Percentiles rank a stretch among this genome's conserved stretches.
These are phyloP conservation scores for Pentalonia nigronervosa DNA, from an alignment of 1,140 invertebrate genomes.

Conservation along the genomic window DNA sequence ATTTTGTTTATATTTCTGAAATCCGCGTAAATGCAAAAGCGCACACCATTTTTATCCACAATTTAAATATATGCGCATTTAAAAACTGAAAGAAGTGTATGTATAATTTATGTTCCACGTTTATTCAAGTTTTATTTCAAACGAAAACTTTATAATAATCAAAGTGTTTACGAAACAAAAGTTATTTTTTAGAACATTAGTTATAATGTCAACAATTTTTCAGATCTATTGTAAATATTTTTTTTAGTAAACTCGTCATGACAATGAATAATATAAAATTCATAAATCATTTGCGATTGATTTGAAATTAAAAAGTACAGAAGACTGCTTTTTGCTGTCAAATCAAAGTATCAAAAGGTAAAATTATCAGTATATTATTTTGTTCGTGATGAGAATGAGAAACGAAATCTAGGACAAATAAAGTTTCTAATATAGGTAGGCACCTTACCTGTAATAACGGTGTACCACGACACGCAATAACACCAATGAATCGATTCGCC, in stretches of 20 bases:
- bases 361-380: not conserved
- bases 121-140: not conserved
- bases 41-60: not conserved
- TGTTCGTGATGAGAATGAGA: not conserved
- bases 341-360: not conserved
- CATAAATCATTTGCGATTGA: not conserved
- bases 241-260: not conserved
- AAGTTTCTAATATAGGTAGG: slow-evolving; percentile 17
- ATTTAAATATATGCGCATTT: not conserved
- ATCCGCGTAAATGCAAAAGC: not conserved
- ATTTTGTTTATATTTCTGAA: not conserved
- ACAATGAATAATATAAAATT: not conserved
- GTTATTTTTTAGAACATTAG: not conserved
- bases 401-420: not conserved
- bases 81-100: not conserved
- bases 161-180: not conserved
- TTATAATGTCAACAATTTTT: not conserved
- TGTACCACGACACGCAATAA: not conserved
- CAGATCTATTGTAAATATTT: not conserved
- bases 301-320: not conserved
- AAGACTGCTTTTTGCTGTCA: not conserved
- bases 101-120: not conserved
- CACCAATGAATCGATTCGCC: not conserved
- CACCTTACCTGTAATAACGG: not conserved
- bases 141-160: not conserved